Conservation (phyloP, 2,797 vertebrate species). For the Gallirallus australis region DNA sequence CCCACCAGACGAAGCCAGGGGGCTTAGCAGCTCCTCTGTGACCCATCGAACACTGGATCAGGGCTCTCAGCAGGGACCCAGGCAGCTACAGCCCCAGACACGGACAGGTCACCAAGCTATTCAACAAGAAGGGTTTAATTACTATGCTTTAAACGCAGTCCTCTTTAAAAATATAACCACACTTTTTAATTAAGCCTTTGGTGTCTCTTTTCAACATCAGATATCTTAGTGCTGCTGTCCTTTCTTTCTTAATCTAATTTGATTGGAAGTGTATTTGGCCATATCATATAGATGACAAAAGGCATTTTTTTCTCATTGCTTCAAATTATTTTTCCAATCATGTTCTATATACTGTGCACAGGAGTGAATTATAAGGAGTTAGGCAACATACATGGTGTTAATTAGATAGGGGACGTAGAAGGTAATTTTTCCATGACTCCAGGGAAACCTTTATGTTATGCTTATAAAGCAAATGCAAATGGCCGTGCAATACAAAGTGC, state of each 20-base stretch:
- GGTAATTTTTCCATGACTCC: conserved; percentile 73
- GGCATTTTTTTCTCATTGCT: conserved; percentile 51
- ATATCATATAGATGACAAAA: conserved; percentile 51
- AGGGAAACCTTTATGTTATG: conserved; percentile 71
- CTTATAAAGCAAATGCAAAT: conserved; percentile 67
- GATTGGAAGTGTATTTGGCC: conserved; percentile 48
- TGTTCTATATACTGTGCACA: conserved; percentile 47
- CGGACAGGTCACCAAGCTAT: not conserved
- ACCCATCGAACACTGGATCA: not conserved
- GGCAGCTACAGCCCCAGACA: not conserved
- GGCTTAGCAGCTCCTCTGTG: conserved; percentile 17
- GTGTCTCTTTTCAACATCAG: conserved; percentile 36
- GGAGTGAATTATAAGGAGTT: conserved; percentile 74
- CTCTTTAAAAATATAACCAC: conserved; percentile 26
- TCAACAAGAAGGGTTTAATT: conserved; percentile 22
- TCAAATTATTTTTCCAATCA: conserved; percentile 75
- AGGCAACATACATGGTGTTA: conserved; percentile 75
- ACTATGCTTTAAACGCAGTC: not conserved
- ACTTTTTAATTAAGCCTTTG: conserved; percentile 67
- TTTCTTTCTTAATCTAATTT: conserved; percentile 51
- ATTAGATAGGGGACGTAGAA: conserved; percentile 73
- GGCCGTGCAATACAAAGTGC: conserved; percentile 39
- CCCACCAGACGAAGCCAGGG: not conserved
- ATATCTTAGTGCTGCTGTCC: conserved; percentile 14
- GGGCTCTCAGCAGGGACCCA: not conserved